phyloP scores from a whole-genome alignment of 2,797 vertebrate species.

The Eulemur rubriventer region DNA sequence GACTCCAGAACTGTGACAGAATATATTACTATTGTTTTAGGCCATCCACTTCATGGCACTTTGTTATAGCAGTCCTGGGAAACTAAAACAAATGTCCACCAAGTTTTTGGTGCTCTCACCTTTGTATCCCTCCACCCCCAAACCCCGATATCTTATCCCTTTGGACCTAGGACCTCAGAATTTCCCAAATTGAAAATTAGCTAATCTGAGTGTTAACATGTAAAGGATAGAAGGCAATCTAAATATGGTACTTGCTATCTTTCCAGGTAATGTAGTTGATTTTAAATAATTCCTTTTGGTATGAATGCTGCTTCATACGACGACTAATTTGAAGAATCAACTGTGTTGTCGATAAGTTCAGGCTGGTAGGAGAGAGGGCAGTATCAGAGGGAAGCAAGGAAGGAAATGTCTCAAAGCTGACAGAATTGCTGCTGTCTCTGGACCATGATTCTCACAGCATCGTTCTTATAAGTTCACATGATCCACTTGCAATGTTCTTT shows the following conservation, averaged over 20 bases:
- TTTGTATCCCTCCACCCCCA: not conserved
- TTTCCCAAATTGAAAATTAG: not conserved
- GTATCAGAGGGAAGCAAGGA: not conserved
- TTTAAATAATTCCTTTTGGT: not conserved
- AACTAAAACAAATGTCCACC: not conserved
- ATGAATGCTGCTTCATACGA: not conserved
- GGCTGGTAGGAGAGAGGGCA: not conserved
- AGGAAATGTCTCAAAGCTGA: not conserved
- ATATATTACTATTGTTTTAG: not conserved
- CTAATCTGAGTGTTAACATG: not conserved
- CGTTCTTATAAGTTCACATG: not conserved
- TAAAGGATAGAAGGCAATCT: not conserved
- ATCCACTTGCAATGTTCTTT: not conserved
- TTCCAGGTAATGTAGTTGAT: not conserved
- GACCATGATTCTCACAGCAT: not conserved
- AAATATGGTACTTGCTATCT: not conserved
- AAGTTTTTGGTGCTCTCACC: not conserved
- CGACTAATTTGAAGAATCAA: not conserved
- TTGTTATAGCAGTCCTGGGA: not conserved
- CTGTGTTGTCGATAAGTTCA: not conserved
- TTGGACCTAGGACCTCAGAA: not conserved
- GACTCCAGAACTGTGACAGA: not conserved
- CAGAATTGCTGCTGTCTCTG: not conserved
- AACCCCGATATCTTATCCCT: not conserved
- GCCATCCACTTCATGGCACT: not conserved